Percentiles rank a stretch among this genome's conserved stretches.
Evolutionary conservation across 2,888 invertebrate species (phyloP).

Genomic region (Rapana venosa): DNA sequence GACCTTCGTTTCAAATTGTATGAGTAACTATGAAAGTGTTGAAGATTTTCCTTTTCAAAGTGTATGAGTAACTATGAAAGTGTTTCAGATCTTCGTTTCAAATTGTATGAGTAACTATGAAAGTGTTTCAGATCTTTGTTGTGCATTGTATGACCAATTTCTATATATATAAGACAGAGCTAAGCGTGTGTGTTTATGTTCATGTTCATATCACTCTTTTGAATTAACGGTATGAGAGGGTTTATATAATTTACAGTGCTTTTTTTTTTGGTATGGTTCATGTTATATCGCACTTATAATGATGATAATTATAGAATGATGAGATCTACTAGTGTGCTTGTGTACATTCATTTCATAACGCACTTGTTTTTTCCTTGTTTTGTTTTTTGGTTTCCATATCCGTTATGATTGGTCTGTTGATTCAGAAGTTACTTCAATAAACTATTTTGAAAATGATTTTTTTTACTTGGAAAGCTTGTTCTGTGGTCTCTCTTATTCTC

Average conservation of each 20-base stretch:
- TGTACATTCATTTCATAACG: background rate
- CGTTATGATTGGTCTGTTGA: background rate
- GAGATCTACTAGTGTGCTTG: background rate
- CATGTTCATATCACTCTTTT: background rate
- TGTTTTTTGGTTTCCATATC: background rate
- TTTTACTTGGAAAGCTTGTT: no score
- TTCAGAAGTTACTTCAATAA: background rate
- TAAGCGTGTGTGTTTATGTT: background rate
- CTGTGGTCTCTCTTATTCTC: no score
- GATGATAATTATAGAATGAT: background rate
- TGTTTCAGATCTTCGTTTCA: no score
- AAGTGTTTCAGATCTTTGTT: no score
- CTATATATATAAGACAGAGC: no score
- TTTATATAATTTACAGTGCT: background rate
- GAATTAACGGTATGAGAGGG: no score
- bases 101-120: no score
- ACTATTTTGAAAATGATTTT: conserved; percentile 8
- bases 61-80: no score
- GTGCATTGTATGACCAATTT: background rate
- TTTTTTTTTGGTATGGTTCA: background rate
- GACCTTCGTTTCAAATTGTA: no score
- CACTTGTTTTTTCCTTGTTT: background rate
- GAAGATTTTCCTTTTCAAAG: no score
- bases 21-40: no score
- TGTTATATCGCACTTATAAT: background rate